Evolutionary conservation across 23 tunicate species (phyloP).

Genomic region (Aplidium turbinatum): DNA sequence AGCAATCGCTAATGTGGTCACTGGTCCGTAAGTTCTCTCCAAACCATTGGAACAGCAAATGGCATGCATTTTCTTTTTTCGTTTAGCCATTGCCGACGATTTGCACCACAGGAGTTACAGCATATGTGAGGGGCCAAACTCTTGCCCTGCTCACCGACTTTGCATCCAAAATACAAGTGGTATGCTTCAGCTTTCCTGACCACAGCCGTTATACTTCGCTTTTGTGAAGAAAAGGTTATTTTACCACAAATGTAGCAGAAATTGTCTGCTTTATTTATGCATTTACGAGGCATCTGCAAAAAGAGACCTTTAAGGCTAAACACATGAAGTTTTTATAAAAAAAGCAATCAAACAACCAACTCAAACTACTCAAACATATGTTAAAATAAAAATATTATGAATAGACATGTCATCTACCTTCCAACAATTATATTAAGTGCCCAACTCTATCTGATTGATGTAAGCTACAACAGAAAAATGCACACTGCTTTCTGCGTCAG

Average conservation of each 20-base stretch:
- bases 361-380: no score
- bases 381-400: no score
- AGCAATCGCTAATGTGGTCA: slow-evolving; percentile 18
- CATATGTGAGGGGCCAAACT: slow-evolving; percentile 39
- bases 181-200: slow-evolving; percentile 18
- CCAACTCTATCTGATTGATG: no score
- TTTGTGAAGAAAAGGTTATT: slow-evolving; percentile 24
- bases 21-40: slow-evolving; percentile 28
- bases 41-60: slow-evolving; percentile 43
- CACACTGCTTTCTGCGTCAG: no score
- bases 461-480: no score
- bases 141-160: slow-evolving; percentile 22
- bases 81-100: slow-evolving; percentile 25
- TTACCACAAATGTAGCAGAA: slow-evolving; percentile 24
- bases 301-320: slow-evolving; percentile 11
- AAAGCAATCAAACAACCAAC: no score
- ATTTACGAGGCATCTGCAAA: slow-evolving; percentile 32
- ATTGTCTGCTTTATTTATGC: slow-evolving; percentile 15
- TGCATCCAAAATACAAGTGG: slow-evolving; percentile 29
- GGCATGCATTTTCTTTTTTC: slow-evolving; percentile 35
- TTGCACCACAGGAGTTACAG: slow-evolving; percentile 25
- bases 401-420: no score
- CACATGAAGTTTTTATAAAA: no score
- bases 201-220: slow-evolving; percentile 29
- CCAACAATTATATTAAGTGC: no score